A percentile compares a stretch with the other conserved stretches of the same genome.
phyloP scores from a whole-genome alignment of 35 echinoderm and acorn worm species.

The Eucidaris tribuloides region DNA sequence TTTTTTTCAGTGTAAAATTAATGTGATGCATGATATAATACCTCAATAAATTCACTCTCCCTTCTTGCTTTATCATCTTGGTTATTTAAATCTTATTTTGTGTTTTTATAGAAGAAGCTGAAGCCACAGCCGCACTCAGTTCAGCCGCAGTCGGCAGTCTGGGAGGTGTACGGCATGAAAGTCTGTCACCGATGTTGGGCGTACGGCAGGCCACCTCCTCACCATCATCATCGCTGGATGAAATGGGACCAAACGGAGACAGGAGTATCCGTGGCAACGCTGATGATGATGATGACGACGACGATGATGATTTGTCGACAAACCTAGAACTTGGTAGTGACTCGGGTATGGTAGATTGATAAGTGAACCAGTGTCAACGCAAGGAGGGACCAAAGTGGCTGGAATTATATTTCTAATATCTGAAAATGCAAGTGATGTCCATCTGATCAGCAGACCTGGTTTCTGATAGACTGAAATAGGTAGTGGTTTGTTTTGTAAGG shows the following conservation, averaged over 20 bases:
- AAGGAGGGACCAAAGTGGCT: too few relatives aligned
- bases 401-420: too few relatives aligned
- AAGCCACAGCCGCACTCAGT: conserved; percentile 36
- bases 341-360: conserved; percentile 22
- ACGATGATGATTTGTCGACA: conserved; percentile 4
- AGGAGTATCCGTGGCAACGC: background rate
- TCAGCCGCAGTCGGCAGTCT: conserved; percentile 27
- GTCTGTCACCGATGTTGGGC: conserved; percentile 51
- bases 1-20: too few relatives aligned
- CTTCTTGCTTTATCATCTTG: too few relatives aligned
- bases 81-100: too few relatives aligned
- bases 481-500: too few relatives aligned
- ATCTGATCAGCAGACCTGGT: too few relatives aligned
- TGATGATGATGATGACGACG: conserved; percentile 15
- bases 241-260: conserved; percentile 39
- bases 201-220: conserved; percentile 20
- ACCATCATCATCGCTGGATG: conserved; percentile 28
- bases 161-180: conserved; percentile 29
- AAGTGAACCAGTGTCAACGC: too few relatives aligned
- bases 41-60: too few relatives aligned
- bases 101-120: conserved; percentile 3
- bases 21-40: too few relatives aligned
- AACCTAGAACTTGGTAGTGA: conserved; percentile 26
- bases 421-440: too few relatives aligned
- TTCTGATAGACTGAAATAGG: too few relatives aligned